Conservation (phyloP, 1,140 invertebrate genomes). For the Platyscapa corneri region DNA sequence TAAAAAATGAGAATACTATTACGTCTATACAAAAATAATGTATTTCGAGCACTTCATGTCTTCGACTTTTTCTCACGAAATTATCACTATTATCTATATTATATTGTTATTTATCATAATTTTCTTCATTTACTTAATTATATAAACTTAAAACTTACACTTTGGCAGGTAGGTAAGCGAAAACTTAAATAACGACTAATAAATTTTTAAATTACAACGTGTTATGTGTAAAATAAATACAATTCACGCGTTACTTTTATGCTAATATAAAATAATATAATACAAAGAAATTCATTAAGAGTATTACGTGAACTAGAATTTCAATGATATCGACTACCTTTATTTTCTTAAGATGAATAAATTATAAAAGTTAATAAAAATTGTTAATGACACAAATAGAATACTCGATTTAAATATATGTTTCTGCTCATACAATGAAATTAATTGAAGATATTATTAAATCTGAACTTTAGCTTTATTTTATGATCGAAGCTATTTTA, state of each 20-base stretch:
- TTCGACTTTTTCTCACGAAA: constrained; percentile 32
- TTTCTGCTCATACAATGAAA: not conserved
- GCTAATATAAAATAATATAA: constrained; percentile 69
- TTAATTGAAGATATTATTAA: not conserved
- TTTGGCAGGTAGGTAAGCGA: constrained; percentile 43
- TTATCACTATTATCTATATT: constrained; percentile 22
- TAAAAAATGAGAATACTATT: constrained; percentile 8
- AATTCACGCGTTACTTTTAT: constrained; percentile 65
- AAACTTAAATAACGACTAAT: not conserved
- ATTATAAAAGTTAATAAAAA: constrained; percentile 38
- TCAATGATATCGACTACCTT: not conserved
- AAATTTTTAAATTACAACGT: constrained; percentile 17
- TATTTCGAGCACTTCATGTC: constrained; percentile 17
- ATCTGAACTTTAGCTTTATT: not conserved
- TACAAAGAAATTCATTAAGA: constrained; percentile 61
- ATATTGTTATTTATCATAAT: not conserved
- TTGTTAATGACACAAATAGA: constrained; percentile 14
- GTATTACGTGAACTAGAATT: not conserved
- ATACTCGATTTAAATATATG: not conserved
- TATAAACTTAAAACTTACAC: constrained; percentile 34
- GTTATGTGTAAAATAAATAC: constrained; percentile 67
- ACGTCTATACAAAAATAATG: constrained; percentile 45
- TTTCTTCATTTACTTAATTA: constrained; percentile 6
- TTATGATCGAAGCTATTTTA: not conserved
- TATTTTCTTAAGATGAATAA: not conserved